Evolutionary conservation across 2,113 vertebrate genomes (phyloP), one percentile per base, ranked within the genome.

Genomic region (Passer montanus): DNA sequence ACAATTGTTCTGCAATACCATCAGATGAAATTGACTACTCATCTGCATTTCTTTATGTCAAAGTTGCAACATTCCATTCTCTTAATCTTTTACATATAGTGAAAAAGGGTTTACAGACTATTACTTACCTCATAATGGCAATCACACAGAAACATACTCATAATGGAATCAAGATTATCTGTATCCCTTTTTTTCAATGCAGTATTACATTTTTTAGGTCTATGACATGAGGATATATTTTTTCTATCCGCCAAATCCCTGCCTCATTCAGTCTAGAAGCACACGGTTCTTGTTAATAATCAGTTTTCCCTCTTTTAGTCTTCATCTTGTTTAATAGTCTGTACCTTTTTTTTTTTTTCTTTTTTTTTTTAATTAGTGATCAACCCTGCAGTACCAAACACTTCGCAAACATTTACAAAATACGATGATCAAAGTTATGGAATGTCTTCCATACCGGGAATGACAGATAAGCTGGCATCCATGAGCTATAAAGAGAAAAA

Each of bases 351-450:
- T n/a, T 46, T 91, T 50, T 41, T 52, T 33, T 66, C 58, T 60
- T 90, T 47, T 56, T 49, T 50, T 66, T 64, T 76, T 59, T 58
- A 2, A 37, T 37, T 35, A 50, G 15, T 6, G 13, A 84, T 87
- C 81, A 63, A 75, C 33, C 18, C 35, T 87, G 52, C 33, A 72
- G 43, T 84, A 63, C 35, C 63, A 74, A 82, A 26, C 64, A 47
- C 16, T 72, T 91, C 21, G 63, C 50, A 94, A 87, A 87, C 22
- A 89, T 89, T 89, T 84, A 67, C 28, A 89, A 84, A 89, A 89
- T 26, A 18, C 16, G 9, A 77, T 78, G 47, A 75, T 75, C 41
- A 82, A 84, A 89, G 28, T 47, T 87, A 75, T 37, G 33, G n/a
- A 78, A 84, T 39, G 20, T 60, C 23, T 89, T 87, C 56, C 2